These are phyloP conservation scores for Cryptotermes secundus DNA, from an alignment of 1,140 invertebrate species.

Conservation along the genomic window DNA sequence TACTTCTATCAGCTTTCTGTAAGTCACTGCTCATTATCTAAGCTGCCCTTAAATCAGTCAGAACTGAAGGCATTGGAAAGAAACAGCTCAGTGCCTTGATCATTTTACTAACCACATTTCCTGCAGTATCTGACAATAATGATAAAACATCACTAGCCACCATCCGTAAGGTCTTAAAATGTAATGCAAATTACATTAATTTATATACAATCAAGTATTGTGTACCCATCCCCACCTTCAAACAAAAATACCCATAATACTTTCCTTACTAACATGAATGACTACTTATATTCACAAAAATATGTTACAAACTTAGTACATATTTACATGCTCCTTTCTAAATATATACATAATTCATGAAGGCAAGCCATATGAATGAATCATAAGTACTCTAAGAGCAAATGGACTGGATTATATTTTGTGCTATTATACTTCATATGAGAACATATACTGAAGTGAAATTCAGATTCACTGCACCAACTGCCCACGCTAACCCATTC, in stretches of 20 bases:
- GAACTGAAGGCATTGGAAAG: not conserved
- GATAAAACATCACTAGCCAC: not conserved
- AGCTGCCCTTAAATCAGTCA: not conserved
- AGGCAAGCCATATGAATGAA: constrained; percentile 19
- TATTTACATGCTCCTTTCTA: constrained; percentile 21
- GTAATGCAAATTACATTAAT: not conserved
- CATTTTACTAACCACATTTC: not conserved
- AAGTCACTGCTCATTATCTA: not conserved
- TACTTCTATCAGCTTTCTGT: not conserved
- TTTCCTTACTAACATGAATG: not conserved
- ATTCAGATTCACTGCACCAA: not conserved
- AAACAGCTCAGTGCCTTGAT: not conserved
- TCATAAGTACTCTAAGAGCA: not conserved
- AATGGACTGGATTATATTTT: not conserved
- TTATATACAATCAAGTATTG: not conserved
- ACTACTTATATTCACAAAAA: constrained; percentile 28
- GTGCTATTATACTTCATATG: not conserved
- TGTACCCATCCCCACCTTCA: not conserved
- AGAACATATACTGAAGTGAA: not conserved
- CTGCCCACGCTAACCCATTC: not conserved
- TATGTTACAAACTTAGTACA: constrained; percentile 18
- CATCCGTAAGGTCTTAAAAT: not conserved
- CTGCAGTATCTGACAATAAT: not conserved
- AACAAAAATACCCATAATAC: not conserved
- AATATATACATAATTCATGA: constrained; percentile 19